Evolutionary conservation across 2,888 invertebrate genomes (phyloP), one percentile per base, ranked within the genome.

Genomic region (Tortricodes alternella): DNA sequence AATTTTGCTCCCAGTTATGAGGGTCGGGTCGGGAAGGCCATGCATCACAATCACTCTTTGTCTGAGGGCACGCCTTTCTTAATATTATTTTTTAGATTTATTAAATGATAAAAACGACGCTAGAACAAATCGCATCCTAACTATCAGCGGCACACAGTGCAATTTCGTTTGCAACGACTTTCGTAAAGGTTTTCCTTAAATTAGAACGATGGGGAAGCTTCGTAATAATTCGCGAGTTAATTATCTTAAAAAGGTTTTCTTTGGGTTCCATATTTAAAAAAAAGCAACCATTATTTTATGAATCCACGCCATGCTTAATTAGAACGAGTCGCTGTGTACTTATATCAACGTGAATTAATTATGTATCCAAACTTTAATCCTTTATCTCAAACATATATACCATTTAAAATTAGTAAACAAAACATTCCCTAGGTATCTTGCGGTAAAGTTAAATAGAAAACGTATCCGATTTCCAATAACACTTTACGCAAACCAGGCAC

Each of bases 71-170:
- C 39, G 39, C 29, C 50, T 49, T 21, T 32, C 32, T 39, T 39
- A 50, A 50, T 50, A 50, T 39, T 50, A 50, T 50, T 41, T 49
- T n/a, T 50, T 50, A 11, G 50, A 39, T 50, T 32, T 50, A 29
- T 21, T 46, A 50, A 21, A 18, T 32, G 39, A 50, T 39, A 32
- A 39, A 32, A 41, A 32, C 29, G 13, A 32, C 6, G 29, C 21
- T 32, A 21, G n/a, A n/a, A 44, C 44, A 44, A 44, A 29, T 11
- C 29, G 16, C 24, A 27, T 24, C 18, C 44, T 44, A 29, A 44
- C 27, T 18, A n/a, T 16, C 8, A 5, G 16, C 29, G 11, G 5
- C 11, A 18, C 27, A 44, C n/a, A 29, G 18, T 2, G 16, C 29
- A 29, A 9, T 19, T 44, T 27, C 29, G 5, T 18, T 18, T n/a